Evolutionary conservation across 2,888 invertebrate species (phyloP).

Genomic region (Hydroisotoma schaefferi): DNA sequence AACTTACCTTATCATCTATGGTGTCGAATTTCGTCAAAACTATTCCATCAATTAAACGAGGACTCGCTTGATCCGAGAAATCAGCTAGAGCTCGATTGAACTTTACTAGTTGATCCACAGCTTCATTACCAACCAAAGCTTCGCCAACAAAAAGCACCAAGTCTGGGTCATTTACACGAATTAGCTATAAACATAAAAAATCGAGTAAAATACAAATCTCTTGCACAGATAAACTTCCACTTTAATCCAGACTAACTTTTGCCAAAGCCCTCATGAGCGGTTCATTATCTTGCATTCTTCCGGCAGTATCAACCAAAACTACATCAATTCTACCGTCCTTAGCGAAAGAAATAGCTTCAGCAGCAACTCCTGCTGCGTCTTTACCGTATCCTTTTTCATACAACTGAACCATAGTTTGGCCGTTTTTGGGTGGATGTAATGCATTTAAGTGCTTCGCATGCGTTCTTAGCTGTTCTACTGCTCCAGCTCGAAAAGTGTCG

Average conservation of each 20-base stretch:
- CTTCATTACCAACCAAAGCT: constrained; percentile 99
- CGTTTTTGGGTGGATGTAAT: constrained; percentile 75
- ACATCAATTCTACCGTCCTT: constrained; percentile 78
- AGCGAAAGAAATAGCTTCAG: constrained; percentile 91
- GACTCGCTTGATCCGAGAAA: constrained; percentile 70
- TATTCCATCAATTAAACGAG: constrained; percentile 96
- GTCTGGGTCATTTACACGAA: constrained; percentile 96
- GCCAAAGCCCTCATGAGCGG: constrained; percentile 97
- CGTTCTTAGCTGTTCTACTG: constrained; percentile 95
- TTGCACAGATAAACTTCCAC: not conserved
- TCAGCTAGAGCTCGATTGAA: constrained; percentile 98
- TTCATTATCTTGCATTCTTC: constrained; percentile 99
- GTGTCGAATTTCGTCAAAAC: constrained; percentile 99
- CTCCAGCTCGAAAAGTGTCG: constrained; percentile 98
- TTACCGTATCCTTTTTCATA: constrained; percentile 98
- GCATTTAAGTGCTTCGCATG: constrained; percentile 90
- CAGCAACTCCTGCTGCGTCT: constrained; percentile 96
- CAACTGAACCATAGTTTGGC: constrained; percentile 79
- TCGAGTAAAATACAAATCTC: not conserved
- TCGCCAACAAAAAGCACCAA: constrained; percentile 99
- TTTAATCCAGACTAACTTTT: constrained; percentile 58
- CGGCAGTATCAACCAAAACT: constrained; percentile 97
- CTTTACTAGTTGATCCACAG: constrained; percentile 97
- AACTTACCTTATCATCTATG: constrained; percentile 87
- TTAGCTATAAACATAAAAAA: constrained; percentile 60